Percentiles rank a stretch among this genome's conserved stretches.
These are phyloP conservation scores for Stomatorhinus walkeri DNA, from an alignment of 2,797 vertebrate genomes.

Conservation along the genomic window DNA sequence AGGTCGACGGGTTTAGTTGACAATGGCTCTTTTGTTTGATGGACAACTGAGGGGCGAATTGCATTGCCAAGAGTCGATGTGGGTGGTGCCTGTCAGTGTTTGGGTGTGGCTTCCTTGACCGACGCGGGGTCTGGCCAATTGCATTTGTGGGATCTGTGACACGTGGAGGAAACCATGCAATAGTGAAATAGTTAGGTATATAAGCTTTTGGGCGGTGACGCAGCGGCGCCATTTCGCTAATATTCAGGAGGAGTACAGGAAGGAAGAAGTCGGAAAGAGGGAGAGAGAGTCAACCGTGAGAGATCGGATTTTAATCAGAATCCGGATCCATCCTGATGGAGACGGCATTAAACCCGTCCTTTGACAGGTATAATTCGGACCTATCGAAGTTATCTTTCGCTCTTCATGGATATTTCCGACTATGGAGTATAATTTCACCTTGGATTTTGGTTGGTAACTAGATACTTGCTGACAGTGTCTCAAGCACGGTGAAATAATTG, in stretches of 20 bases:
- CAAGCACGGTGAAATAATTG: conserved; percentile 11
- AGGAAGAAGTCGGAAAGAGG: background rate
- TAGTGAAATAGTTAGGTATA: conserved; percentile 57
- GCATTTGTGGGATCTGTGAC: accelerated
- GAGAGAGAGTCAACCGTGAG: background rate
- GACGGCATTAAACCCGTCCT: conserved; percentile 61
- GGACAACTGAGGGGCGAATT: background rate
- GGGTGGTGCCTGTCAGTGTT: background rate
- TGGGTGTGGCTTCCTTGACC: conserved; percentile 25
- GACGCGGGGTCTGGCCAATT: conserved; percentile 39
- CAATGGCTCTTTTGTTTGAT: conserved; percentile 11
- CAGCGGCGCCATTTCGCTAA: conserved; percentile 82
- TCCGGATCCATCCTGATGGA: conserved; percentile 61
- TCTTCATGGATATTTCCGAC: background rate
- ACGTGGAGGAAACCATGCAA: conserved; percentile 39
- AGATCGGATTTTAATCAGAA: conserved; percentile 30
- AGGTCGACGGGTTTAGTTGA: background rate
- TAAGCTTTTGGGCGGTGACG: conserved; percentile 70
- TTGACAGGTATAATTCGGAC: conserved; percentile 63
- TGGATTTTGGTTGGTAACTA: conserved; percentile 3
- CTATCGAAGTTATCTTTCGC: conserved; percentile 40
- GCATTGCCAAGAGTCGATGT: background rate
- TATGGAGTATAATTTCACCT: background rate
- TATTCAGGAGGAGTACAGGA: conserved; percentile 42
- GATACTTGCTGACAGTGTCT: background rate